Evolutionary conservation across 2,113 vertebrate species (phyloP).

Genomic region (Oreochromis spilurus): DNA sequence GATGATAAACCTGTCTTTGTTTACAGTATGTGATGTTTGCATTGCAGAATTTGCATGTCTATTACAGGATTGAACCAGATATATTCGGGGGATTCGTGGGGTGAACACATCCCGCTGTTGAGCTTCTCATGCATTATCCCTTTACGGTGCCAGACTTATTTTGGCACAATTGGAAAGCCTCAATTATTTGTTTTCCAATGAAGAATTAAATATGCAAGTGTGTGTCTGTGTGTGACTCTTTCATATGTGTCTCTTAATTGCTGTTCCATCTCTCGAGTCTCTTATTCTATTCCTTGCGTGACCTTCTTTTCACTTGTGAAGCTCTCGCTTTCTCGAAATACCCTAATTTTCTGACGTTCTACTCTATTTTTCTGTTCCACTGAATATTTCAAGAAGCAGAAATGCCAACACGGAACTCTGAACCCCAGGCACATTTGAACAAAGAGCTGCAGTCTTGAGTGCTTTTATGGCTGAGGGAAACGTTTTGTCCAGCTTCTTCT

Average conservation of each 20-base stretch:
- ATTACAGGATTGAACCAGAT: background rate
- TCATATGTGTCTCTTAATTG: background rate
- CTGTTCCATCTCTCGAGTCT: background rate
- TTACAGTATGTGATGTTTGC: slow-evolving; percentile 38
- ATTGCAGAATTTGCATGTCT: background rate
- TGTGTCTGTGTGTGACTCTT: background rate
- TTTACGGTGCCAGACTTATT: slow-evolving; percentile 17
- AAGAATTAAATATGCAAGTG: slow-evolving; percentile 53
- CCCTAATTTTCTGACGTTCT: background rate
- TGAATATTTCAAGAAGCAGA: slow-evolving; percentile 54
- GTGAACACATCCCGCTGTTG: background rate
- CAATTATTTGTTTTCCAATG: slow-evolving; percentile 57
- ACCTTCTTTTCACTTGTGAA: slow-evolving; percentile 6
- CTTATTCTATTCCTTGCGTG: background rate
- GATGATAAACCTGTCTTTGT: slow-evolving; percentile 35
- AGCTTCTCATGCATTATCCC: background rate
- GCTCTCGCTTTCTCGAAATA: background rate
- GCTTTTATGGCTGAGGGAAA: slow-evolving; percentile 61
- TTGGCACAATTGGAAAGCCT: slow-evolving; percentile 37
- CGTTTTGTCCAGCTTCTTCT: slow-evolving; percentile 19
- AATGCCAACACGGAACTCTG: slow-evolving; percentile 5
- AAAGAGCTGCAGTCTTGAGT: slow-evolving; percentile 48
- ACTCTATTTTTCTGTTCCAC: slow-evolving; percentile 17
- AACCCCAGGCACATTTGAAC: slow-evolving; percentile 41
- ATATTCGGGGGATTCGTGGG: background rate